phyloP scores from a whole-genome alignment of 2,888 invertebrate genomes.

The Pyrrhosoma nymphula region DNA sequence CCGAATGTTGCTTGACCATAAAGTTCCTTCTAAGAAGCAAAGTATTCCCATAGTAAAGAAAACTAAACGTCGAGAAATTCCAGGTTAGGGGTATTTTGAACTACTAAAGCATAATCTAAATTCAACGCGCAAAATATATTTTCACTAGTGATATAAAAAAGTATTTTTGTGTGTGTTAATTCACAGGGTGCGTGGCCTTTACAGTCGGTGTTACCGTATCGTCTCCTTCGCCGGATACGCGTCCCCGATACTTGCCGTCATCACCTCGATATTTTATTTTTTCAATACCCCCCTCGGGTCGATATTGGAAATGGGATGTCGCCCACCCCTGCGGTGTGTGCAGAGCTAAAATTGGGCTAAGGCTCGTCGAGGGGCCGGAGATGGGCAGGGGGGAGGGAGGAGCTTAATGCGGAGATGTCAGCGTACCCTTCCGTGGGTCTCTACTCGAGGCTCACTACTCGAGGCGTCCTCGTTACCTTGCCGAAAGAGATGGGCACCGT shows the following conservation, averaged over 20 bases:
- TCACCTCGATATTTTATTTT: background rate
- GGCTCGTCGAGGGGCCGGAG: background rate
- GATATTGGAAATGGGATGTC: conserved; percentile 16
- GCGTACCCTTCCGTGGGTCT: background rate
- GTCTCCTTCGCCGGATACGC: background rate
- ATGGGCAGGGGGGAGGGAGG: background rate
- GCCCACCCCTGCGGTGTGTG: background rate
- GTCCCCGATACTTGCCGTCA: background rate
- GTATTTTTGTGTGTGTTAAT: no score
- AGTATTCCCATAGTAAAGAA: no score
- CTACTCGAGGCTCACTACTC: background rate
- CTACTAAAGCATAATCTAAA: no score
- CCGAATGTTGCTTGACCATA: no score
- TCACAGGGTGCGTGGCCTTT: no score
- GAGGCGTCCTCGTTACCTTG: background rate
- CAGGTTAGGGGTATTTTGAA: no score
- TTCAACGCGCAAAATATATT: no score
- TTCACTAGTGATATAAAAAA: no score
- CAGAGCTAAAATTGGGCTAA: background rate
- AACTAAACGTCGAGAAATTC: no score
- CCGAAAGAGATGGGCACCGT: background rate
- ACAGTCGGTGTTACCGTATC: background rate
- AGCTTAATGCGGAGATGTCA: background rate
- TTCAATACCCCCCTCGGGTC: background rate
- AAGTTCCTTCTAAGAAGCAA: no score